Evolutionary conservation across 2,888 invertebrate genomes (phyloP).

Genomic region (Eledona agricola): DNA sequence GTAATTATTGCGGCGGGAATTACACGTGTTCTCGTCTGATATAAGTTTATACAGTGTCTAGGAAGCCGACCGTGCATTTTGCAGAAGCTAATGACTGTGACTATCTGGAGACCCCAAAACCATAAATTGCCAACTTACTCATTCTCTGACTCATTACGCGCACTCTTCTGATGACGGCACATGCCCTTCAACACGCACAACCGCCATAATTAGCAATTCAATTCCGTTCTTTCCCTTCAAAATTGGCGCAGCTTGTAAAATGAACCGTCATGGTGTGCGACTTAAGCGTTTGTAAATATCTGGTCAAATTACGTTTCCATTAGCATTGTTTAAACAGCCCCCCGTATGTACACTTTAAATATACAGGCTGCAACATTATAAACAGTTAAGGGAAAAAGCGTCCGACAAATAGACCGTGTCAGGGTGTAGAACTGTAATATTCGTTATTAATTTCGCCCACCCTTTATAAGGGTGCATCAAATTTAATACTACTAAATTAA

Average conservation of each 20-base stretch:
- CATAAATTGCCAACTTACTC: conserved; percentile 45
- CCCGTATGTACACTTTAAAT: too few relatives aligned
- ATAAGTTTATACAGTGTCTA: conserved; percentile 18
- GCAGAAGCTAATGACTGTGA: conserved; percentile 45
- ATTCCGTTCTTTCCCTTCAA: conserved; percentile 5
- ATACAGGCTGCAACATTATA: too few relatives aligned
- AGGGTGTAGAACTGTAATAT: too few relatives aligned
- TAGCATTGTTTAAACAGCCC: conserved; percentile 40
- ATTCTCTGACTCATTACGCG: conserved; percentile 42
- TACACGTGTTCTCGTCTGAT: conserved; percentile 19
- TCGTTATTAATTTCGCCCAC: too few relatives aligned
- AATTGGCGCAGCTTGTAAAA: conserved; percentile 10
- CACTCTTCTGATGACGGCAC: conserved; percentile 38
- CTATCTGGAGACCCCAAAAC: conserved; percentile 39
- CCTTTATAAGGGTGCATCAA: too few relatives aligned
- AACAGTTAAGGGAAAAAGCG: too few relatives aligned
- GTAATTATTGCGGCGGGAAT: conserved; percentile 6
- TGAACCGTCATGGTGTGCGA: conserved; percentile 12
- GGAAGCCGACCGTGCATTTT: conserved; percentile 36
- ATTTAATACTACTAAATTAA: too few relatives aligned
- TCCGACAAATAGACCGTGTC: too few relatives aligned
- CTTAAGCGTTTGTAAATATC: conserved; percentile 39
- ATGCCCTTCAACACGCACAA: conserved; percentile 24
- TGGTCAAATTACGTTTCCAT: conserved; percentile 41
- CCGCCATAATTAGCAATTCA: conserved; percentile 18